These are phyloP conservation scores for Biston stratarius DNA, from an alignment of 2,888 invertebrate species.

Conservation along the genomic window DNA sequence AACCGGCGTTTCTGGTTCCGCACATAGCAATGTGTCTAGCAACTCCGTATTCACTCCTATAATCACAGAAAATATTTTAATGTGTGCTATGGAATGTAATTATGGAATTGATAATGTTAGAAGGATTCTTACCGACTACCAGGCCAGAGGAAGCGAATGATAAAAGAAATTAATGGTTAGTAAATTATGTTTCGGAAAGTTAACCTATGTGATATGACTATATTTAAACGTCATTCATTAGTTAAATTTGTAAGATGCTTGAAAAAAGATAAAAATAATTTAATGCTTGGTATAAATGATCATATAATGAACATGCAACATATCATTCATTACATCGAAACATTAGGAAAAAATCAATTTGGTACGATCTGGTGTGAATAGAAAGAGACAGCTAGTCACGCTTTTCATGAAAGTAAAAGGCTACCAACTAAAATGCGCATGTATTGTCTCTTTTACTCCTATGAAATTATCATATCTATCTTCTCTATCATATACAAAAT, in stretches of 20 bases:
- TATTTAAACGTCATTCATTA: not conserved
- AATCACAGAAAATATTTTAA: conserved; percentile 48
- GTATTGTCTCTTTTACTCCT: not conserved
- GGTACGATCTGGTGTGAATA: no score
- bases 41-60: conserved; percentile 94
- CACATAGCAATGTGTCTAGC: conserved; percentile 91
- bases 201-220: not conserved
- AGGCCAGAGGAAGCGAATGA: conserved; percentile 66
- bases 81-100: conserved; percentile 9
- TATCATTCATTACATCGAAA: not conserved
- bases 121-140: conserved; percentile 71
- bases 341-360: not conserved
- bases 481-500: not conserved
- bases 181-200: conserved; percentile 28
- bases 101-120: conserved; percentile 31
- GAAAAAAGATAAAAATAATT: not conserved
- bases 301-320: conserved; percentile 1
- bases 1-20: conserved; percentile 73
- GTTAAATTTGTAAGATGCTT: not conserved
- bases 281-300: not conserved
- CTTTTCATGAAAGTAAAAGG: no score
- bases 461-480: not conserved
- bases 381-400: no score
- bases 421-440: no score
- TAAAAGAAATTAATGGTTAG: conserved; percentile 53